Evolutionary conservation across 1,140 invertebrate genomes (phyloP), one percentile per base, ranked within the genome.

Genomic region (Neoseiulus cucumeris): DNA sequence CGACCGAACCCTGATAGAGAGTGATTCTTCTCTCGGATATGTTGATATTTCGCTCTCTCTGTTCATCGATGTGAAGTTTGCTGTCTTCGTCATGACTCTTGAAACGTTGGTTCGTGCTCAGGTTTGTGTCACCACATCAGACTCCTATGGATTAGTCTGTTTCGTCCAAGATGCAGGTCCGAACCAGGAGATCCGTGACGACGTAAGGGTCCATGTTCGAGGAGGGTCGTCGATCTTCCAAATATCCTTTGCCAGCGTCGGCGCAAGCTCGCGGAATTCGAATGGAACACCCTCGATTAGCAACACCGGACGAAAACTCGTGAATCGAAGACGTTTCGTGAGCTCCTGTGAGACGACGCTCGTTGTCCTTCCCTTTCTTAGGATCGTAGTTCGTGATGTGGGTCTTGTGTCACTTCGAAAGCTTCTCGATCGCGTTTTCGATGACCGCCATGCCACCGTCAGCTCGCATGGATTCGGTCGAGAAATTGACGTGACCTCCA

Each of bases 341-440:
- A 70, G 79, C 82, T 25, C 88, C 87, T 22, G 86, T 88, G 17
- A 91, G 75, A 64, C 87, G 78, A 72, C 86, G 81, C 73, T 86
- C 84, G 73, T 90, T 90, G 74, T 88, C 86, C 55, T 85, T 84
- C 64, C 51, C 51, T 72, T 83, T 83, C 65, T 84, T 82, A 2
- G 87, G 88, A 74, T 93, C 89, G 74, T 95, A 95, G 6, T 83
- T 82, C 72, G 84, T 82, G 74, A 95, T 95, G 71, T 94, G 90
- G 67, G 85, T 82, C 68, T 83, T 78, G 71, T 95, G 91, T 66
- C 84, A 81, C 70, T 84, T 83, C 70, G 84, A 84, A 44, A 93
- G 76, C 72, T 84, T 87, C 71, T 89, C 86, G 70, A 83, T 82
- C 51, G 51, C 51, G 14, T 59, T 12, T 33, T 59, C 33, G 22